These are phyloP conservation scores for Cyclargus thomasi DNA, from an alignment of 1,140 invertebrate genomes.

Conservation along the genomic window DNA sequence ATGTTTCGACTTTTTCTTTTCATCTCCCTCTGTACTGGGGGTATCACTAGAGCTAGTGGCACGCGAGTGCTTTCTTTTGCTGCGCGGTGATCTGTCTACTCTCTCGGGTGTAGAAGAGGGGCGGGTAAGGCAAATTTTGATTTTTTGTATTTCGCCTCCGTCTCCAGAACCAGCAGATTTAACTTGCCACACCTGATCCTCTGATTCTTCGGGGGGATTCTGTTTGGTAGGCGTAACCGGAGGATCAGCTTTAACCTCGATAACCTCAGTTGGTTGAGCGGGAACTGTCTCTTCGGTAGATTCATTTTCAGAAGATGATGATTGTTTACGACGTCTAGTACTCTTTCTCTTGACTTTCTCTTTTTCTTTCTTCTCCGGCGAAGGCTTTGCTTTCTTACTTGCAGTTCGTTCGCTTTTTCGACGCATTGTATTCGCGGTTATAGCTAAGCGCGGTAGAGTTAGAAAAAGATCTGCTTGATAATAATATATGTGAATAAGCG, in stretches of 20 bases:
- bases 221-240: conserved; percentile 46
- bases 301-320: conserved; percentile 58
- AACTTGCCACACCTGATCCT: conserved; percentile 65
- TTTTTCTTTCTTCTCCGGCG: conserved; percentile 63
- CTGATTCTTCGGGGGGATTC: conserved; percentile 48
- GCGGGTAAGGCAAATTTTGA: conserved; percentile 63
- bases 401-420: conserved; percentile 62
- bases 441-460: neutral
- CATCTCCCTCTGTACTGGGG: conserved; percentile 52
- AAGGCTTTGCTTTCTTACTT: conserved; percentile 53
- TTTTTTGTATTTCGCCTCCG: conserved; percentile 60
- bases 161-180: conserved; percentile 53
- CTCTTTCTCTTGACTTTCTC: conserved; percentile 56
- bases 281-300: conserved; percentile 47
- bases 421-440: conserved; percentile 43
- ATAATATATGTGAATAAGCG: neutral
- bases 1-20: conserved; percentile 55
- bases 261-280: conserved; percentile 33
- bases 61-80: conserved; percentile 60
- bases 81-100: conserved; percentile 63
- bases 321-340: conserved; percentile 55
- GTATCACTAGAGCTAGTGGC: conserved; percentile 63
- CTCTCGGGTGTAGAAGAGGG: conserved; percentile 64
- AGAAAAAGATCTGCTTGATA: neutral
- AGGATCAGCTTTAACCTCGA: conserved; percentile 31